A percentile compares a stretch with the other conserved stretches of the same genome.
phyloP scores from a whole-genome alignment of 2,113 vertebrate genomes.

The Typhlomys cinereus region DNA sequence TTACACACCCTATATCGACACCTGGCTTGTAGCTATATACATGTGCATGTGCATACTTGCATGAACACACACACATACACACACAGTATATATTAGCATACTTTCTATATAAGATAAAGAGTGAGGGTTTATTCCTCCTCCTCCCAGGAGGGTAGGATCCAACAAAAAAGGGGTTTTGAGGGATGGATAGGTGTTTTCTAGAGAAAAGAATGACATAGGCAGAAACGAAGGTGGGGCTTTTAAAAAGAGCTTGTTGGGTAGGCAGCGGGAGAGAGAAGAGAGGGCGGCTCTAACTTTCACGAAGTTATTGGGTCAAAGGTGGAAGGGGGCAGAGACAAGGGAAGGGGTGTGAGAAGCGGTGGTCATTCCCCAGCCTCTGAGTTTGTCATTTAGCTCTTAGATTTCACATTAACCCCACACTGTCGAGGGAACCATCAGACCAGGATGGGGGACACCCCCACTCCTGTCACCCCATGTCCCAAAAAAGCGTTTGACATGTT shows the following conservation, averaged over 20 bases:
- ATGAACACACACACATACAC: background rate
- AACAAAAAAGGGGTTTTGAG: background rate
- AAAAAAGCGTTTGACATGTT: background rate
- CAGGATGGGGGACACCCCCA: background rate
- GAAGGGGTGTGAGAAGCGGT: background rate
- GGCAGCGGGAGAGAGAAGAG: background rate
- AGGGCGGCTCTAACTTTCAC: background rate
- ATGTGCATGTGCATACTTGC: background rate
- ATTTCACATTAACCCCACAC: background rate
- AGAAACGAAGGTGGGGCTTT: background rate
- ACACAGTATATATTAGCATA: background rate
- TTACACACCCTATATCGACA: background rate
- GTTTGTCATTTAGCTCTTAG: background rate
- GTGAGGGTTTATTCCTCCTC: background rate
- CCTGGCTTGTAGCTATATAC: background rate
- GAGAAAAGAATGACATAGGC: background rate
- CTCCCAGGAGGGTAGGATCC: background rate
- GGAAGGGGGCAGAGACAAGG: rapidly evolving
- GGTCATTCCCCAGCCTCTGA: background rate
- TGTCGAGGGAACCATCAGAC: background rate
- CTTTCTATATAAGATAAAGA: background rate
- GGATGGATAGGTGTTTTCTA: background rate
- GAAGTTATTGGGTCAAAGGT: background rate
- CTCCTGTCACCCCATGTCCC: background rate
- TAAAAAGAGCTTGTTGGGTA: background rate